These are phyloP conservation scores for Bos taurus DNA, from an alignment of 2,113 vertebrate species.

Conservation along the genomic window DNA sequence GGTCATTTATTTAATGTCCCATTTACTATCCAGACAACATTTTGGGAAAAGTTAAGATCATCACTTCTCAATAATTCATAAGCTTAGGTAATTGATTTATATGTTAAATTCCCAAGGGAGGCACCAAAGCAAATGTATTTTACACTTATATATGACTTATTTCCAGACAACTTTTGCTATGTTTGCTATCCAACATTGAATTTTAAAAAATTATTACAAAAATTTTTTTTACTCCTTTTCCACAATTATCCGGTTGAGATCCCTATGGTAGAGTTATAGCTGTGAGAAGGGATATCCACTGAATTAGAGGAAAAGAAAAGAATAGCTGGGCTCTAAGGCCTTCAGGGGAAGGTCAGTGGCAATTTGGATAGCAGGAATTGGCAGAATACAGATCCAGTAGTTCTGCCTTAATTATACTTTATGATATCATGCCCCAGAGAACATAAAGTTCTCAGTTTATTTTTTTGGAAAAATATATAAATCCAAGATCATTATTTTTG, in stretches of 20 bases:
- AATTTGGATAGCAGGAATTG: conserved; percentile 18
- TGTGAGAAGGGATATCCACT: not conserved
- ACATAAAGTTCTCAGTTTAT: conserved; percentile 35
- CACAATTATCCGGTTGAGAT: not conserved
- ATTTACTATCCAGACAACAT: not conserved
- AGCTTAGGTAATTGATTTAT: conserved; percentile 7
- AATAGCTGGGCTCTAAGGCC: not conserved
- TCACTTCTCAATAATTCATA: not conserved
- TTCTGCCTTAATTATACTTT: conserved; percentile 29
- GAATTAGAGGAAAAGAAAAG: conserved; percentile 7
- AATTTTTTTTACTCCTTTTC: not conserved
- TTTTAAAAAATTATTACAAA: conserved; percentile 14
- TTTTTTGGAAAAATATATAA: conserved; percentile 14
- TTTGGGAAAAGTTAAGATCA: not conserved
- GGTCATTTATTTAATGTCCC: not conserved
- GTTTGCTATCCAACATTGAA: not conserved
- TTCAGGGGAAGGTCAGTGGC: not conserved
- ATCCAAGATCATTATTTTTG: conserved; percentile 43
- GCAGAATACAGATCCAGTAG: not conserved
- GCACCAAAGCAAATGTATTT: not conserved
- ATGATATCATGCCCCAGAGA: conserved; percentile 30
- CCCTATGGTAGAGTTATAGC: not conserved
- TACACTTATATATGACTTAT: not conserved
- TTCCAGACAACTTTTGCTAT: not conserved
- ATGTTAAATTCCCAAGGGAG: not conserved